Evolutionary conservation across 2,888 invertebrate species (phyloP).

Genomic region (Cordilura impudica): DNA sequence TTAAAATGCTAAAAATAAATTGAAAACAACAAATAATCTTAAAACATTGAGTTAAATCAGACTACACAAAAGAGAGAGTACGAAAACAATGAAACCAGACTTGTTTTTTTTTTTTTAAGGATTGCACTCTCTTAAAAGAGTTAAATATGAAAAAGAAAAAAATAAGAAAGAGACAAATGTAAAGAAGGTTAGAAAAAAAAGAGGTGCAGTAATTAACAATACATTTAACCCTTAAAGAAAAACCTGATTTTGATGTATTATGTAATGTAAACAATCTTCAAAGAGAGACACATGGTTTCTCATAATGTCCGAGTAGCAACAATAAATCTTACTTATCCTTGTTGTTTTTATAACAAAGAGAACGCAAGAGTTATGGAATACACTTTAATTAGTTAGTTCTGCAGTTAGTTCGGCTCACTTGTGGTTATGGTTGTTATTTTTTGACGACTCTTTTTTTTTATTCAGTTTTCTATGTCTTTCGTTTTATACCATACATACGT

Average conservation of each 20-base stretch:
- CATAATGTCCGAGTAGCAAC: no score
- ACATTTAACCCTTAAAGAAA: neutral
- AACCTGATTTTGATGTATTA: neutral
- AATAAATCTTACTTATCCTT: no score
- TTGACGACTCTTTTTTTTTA: neutral
- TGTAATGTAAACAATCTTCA: neutral
- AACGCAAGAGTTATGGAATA: neutral
- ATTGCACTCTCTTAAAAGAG: neutral
- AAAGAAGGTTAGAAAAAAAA: neutral
- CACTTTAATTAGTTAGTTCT: neutral
- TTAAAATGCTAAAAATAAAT: slow-evolving; percentile 42
- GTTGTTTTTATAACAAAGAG: neutral
- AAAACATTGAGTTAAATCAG: no score
- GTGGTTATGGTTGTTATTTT: no score
- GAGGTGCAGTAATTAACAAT: neutral
- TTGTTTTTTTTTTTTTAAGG: neutral
- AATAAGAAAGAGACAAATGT: neutral
- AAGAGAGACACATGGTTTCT: no score
- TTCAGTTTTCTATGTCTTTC: slow-evolving; percentile 5
- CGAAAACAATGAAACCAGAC: neutral
- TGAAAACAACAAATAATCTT: neutral
- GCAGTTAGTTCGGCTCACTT: neutral
- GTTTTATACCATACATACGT: neutral
- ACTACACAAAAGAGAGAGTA: neutral
- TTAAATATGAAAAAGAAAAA: neutral